Evolutionary conservation across 2,888 invertebrate species (phyloP), one percentile per base, ranked within the genome.

Genomic region (Piscicola geometra): DNA sequence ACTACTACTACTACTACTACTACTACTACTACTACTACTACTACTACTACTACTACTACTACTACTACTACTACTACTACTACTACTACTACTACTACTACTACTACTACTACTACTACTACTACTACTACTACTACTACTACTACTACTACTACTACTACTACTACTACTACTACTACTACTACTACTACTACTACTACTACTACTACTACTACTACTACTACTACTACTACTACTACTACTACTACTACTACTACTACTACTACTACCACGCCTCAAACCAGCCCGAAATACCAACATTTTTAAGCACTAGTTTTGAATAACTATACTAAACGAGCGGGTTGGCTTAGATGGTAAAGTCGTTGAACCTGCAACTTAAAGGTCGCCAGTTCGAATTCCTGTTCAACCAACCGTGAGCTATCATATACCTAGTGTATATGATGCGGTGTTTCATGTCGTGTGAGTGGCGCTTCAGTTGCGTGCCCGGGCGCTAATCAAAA

Each of bases 201-300:
- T 75, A 75, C 72, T 75, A 75, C 72, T 75, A 75, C 72, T 75
- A 75, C 72, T 75, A 75, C 72, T 75, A 75, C 72, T 75, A 75
- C 72, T 75, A 75, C 50, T 75, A 75, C 72, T 75, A 75, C 50
- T 75, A 75, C 72, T 75, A 75, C 72, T 75, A 75, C 72, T 75
- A 75, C 72, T 75, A 75, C 72, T 75, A 75, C 72, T 50, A 75
- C 72, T 75, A 75, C 72, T 75, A 75, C 72, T 75, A 72, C 56
- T 75, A 75, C 72, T 75, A 75, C 72, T 75, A 75, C 56, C 76
- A 75, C 72, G n/a, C n/a, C n/a, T n/a, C n/a, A n/a, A n/a, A n/a
- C n/a, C n/a, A n/a, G n/a, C n/a, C n/a, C n/a, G n/a, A n/a, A n/a
- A n/a, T n/a, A n/a, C n/a, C n/a, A n/a, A n/a, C n/a, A n/a, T n/a